phyloP scores from a whole-genome alignment of 2,797 vertebrate species.

The Paedocypris micromegethes region DNA sequence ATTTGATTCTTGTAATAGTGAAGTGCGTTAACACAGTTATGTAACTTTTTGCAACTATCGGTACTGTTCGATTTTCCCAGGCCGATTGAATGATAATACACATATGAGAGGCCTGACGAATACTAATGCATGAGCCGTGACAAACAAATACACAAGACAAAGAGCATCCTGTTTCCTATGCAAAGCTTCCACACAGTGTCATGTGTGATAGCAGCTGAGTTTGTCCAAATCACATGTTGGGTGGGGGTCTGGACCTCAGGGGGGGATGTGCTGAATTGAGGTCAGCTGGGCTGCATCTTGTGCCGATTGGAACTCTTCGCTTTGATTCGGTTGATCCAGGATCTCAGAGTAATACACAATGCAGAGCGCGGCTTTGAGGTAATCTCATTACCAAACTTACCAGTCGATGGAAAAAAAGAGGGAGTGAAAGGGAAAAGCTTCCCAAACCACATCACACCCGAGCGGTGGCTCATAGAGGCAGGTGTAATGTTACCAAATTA shows the following conservation, averaged over 20 bases:
- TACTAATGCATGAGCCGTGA: slow-evolving; percentile 37
- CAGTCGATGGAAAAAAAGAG: slow-evolving; percentile 58
- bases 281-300: slow-evolving; percentile 67
- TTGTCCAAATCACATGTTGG: slow-evolving; percentile 74
- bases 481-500: slow-evolving; percentile 83
- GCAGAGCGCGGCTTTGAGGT: slow-evolving; percentile 74
- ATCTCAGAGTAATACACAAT: slow-evolving; percentile 74
- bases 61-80: too few relatives aligned
- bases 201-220: slow-evolving; percentile 72
- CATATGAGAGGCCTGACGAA: slow-evolving; percentile 71
- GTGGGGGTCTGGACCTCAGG: slow-evolving; percentile 41
- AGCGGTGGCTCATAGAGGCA: slow-evolving; percentile 71
- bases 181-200: slow-evolving; percentile 76
- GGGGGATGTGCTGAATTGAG: slow-evolving; percentile 62
- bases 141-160: slow-evolving; percentile 58
- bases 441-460: slow-evolving; percentile 61
- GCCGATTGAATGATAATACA: slow-evolving; percentile 52
- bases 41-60: too few relatives aligned
- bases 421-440: slow-evolving; percentile 44
- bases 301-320: slow-evolving; percentile 63
- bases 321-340: slow-evolving; percentile 74
- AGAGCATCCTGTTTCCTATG: slow-evolving; percentile 72
- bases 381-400: slow-evolving; percentile 81
- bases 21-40: too few relatives aligned
- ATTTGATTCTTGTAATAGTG: not conserved